Evolutionary conservation across 2,888 invertebrate genomes (phyloP).

Genomic region (Drosophila nr. medialis): DNA sequence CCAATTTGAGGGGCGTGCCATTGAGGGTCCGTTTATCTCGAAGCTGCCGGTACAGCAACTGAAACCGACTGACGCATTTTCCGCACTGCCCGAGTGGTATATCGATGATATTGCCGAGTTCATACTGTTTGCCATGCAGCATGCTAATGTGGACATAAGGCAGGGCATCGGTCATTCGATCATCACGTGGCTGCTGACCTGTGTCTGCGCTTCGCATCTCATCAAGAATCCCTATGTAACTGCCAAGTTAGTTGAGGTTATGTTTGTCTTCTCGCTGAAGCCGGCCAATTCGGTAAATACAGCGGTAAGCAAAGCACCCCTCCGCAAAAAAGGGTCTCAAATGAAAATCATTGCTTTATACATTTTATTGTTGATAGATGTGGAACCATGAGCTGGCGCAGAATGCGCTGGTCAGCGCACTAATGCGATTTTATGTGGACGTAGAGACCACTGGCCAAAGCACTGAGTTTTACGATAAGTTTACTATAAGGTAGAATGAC

Average conservation of each 20-base stretch:
- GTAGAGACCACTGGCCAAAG: conserved; percentile 99
- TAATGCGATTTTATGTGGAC: conserved; percentile 99
- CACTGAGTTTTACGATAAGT: conserved; percentile 99
- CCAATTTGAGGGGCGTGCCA: conserved; percentile 87
- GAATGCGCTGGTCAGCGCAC: conserved; percentile 92
- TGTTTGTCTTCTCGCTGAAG: conserved; percentile 91
- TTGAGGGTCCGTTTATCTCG: conserved; percentile 85
- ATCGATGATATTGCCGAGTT: conserved; percentile 99
- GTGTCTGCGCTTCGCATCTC: conserved; percentile 95
- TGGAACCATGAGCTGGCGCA: conserved; percentile 95
- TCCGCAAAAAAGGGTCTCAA: not conserved
- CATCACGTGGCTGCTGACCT: conserved; percentile 94
- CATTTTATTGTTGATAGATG: conserved; percentile 87
- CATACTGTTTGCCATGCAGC: conserved; percentile 95
- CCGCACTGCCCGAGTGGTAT: conserved; percentile 98
- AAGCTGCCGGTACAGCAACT: conserved; percentile 87
- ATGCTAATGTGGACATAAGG: conserved; percentile 87
- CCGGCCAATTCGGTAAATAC: conserved; percentile 86
- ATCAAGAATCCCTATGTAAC: conserved; percentile 98
- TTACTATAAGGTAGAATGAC: conserved; percentile 91
- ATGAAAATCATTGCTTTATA: not conserved
- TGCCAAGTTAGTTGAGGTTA: conserved; percentile 97
- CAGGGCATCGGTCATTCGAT: conserved; percentile 92
- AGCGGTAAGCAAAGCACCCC: conserved; percentile 70
- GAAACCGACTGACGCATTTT: conserved; percentile 90